Evolutionary conservation across 2,113 vertebrate genomes (phyloP), one percentile per base, ranked within the genome.

Genomic region (Etheostoma spectabile): DNA sequence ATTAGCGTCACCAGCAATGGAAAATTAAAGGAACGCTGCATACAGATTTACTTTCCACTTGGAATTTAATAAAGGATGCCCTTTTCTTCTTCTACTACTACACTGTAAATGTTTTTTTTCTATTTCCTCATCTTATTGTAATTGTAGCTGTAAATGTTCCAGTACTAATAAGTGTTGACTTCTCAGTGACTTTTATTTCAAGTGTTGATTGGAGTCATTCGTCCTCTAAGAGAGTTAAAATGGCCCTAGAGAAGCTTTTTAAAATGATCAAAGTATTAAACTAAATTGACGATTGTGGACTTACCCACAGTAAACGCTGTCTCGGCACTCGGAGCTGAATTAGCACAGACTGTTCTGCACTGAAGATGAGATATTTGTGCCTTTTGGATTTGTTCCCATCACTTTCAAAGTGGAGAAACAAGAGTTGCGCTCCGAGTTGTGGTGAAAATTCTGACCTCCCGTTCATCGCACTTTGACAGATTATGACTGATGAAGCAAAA

Each of bases 401-500:
- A 1, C 27, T 42, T 46, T 70, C 13, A 1, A 60, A 77, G 73
- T 22, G 46, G 0, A 63, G 74, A 46, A 59, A 61, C 19, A 11
- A 42, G 63, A 57, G 63, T 55, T 61, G 7, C 38, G 8, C 71
- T 65, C 70, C 30, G 49, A 73, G 42, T 59, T 33, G 35, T 67
- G 67, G 65, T 53, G 86, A 80, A 83, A 45, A 0, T 24, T 83
- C 65, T 72, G 35, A 85, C 87, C 80, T 80, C 57, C 49, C 8
- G 27, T 33, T 85, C 64, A n/a, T 46, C 22, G 60, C 61, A 15
- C 77, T 69, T 27, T 89, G 85, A 89, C 86, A 80, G 84, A 82
- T 67, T 33, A 57, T 57, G 89, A 91, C 77, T 66, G 90, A 91
- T 79, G 87, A 90, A 84, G 77, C 71, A 2, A 35, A 42, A 49